Evolutionary conservation across 2,113 vertebrate species (phyloP).

Genomic region (Grallaria varia): DNA sequence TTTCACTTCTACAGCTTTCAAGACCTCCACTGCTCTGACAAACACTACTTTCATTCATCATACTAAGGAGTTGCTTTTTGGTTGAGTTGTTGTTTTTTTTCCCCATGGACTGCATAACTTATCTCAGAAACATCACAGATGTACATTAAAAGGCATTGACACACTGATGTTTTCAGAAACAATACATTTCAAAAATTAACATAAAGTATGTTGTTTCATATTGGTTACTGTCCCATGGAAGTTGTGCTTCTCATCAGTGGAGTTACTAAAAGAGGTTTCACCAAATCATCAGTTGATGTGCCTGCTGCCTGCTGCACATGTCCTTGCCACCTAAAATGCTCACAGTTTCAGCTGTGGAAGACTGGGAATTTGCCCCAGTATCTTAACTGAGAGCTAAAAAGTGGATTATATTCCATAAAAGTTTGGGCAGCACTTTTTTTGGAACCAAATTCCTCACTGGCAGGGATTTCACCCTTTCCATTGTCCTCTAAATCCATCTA

Average conservation of each 20-base stretch:
- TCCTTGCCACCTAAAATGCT: not conserved
- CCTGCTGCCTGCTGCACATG: not conserved
- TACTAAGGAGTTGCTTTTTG: not conserved
- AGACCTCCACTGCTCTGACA: not conserved
- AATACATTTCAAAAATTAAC: not conserved
- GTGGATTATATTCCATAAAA: not conserved
- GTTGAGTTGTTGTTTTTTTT: not conserved
- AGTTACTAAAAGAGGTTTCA: not conserved
- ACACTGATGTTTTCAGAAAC: not conserved
- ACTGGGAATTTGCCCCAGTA: not conserved
- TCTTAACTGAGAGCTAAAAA: not conserved
- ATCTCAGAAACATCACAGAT: not conserved
- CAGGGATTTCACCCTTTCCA: not conserved
- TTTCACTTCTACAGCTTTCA: constrained; percentile 14
- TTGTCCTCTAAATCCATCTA: not conserved
- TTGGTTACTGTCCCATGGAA: not conserved
- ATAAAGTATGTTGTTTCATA: not conserved
- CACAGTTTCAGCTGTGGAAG: not conserved
- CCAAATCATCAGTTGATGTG: not conserved
- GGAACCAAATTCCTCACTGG: not conserved
- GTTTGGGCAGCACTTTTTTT: not conserved
- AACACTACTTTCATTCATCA: constrained; percentile 28
- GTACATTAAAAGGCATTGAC: not conserved
- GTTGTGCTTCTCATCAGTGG: not conserved
- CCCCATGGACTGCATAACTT: not conserved